Conservation (phyloP, 2,888 invertebrate species). For the Serripes groenlandicus region DNA sequence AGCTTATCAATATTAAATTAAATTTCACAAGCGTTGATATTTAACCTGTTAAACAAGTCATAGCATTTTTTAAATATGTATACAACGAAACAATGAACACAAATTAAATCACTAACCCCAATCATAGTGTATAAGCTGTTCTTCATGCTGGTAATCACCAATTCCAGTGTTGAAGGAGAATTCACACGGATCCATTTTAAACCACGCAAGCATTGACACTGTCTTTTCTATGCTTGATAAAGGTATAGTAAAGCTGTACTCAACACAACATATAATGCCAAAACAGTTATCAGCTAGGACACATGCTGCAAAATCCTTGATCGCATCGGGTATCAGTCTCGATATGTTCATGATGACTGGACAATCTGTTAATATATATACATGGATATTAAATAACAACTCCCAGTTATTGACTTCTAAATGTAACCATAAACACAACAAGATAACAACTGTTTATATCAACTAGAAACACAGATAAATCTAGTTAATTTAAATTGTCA, state of each 20-base stretch:
- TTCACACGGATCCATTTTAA: conserved; percentile 53
- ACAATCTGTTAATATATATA: too few relatives aligned
- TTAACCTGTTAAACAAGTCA: too few relatives aligned
- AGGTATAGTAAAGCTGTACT: conserved; percentile 60
- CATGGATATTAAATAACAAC: too few relatives aligned
- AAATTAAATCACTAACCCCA: conserved; percentile 68
- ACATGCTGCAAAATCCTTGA: conserved; percentile 55
- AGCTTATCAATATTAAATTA: too few relatives aligned
- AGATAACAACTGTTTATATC: too few relatives aligned
- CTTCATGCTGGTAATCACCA: conserved; percentile 18
- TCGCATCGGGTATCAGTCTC: conserved; percentile 43
- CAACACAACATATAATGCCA: conserved; percentile 66
- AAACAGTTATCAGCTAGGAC: conserved; percentile 68
- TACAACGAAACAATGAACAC: too few relatives aligned
- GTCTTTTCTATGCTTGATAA: conserved; percentile 37
- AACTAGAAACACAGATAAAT: too few relatives aligned
- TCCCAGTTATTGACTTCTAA: too few relatives aligned
- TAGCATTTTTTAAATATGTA: too few relatives aligned
- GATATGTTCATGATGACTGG: conserved; percentile 36
- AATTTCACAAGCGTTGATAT: too few relatives aligned
- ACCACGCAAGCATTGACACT: conserved; percentile 48
- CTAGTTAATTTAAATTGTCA: too few relatives aligned
- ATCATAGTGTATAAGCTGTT: conserved; percentile 51
- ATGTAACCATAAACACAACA: too few relatives aligned
- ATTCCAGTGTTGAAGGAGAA: conserved; percentile 38